A percentile compares a stretch with the other conserved stretches of the same genome.
Evolutionary conservation across 2,888 invertebrate genomes (phyloP).

Genomic region (Dicycla oo): DNA sequence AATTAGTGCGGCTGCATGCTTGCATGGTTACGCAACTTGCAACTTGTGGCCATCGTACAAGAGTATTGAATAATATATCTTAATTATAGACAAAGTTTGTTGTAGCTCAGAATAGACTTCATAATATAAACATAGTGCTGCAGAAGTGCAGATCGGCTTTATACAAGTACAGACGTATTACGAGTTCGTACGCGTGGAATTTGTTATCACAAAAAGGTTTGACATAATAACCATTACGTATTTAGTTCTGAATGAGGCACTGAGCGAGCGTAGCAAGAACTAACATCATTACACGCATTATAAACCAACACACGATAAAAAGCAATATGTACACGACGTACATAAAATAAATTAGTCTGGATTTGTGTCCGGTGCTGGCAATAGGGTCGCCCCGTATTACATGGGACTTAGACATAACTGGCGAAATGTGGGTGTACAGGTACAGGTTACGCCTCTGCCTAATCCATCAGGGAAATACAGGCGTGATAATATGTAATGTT

Average conservation of each 20-base stretch:
- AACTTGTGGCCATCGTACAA: slow-evolving; percentile 27
- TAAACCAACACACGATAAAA: not conserved
- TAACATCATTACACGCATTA: slow-evolving; percentile 20
- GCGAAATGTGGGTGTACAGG: no score
- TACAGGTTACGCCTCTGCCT: no score
- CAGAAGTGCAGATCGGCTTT: slow-evolving; percentile 10
- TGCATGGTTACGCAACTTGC: slow-evolving; percentile 37
- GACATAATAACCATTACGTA: slow-evolving; percentile 33
- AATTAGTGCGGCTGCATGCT: slow-evolving; percentile 60
- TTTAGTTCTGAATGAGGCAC: slow-evolving; percentile 10
- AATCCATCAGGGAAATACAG: no score
- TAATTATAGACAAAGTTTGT: slow-evolving; percentile 36
- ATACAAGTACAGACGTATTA: slow-evolving; percentile 17
- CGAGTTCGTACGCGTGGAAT: slow-evolving; percentile 27
- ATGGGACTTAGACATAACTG: no score
- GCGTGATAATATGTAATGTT: no score
- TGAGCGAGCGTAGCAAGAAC: slow-evolving; percentile 18
- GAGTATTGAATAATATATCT: slow-evolving; percentile 47
- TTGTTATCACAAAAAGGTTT: slow-evolving; percentile 37
- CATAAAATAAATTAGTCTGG: no score
- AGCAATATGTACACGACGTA: not conserved
- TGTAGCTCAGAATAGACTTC: slow-evolving; percentile 45
- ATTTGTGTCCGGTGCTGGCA: no score
- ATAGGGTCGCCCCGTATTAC: no score
- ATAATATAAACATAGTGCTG: slow-evolving; percentile 35